Evolutionary conservation across 1,140 invertebrate genomes (phyloP).

Genomic region (Drosophila sp.): DNA sequence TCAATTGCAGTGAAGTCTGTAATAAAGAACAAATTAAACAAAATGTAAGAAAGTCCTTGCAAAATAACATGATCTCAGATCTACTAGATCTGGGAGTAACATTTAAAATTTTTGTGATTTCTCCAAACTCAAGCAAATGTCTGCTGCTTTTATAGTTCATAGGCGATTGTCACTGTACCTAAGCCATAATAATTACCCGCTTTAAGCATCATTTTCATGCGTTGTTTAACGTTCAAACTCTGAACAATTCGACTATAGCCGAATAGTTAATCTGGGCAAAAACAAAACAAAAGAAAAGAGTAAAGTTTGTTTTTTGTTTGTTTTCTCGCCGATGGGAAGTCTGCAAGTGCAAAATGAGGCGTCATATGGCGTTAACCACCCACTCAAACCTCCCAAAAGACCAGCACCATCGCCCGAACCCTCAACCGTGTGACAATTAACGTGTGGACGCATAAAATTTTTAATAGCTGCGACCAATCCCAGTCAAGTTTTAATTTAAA

Average conservation of each 20-base stretch:
- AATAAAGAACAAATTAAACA: not conserved
- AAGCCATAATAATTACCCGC: not conserved
- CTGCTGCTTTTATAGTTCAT: not conserved
- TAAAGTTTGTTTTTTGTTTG: not conserved
- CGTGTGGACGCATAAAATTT: constrained; percentile 60
- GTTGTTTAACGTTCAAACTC: constrained; percentile 18
- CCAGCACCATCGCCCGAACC: constrained; percentile 1
- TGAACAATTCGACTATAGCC: too few species aligned
- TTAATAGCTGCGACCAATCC: constrained; percentile 44
- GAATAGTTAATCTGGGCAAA: not conserved
- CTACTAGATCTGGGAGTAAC: not conserved
- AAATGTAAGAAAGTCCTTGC: not conserved
- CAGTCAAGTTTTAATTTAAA: constrained; percentile 41
- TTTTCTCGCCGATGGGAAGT: not conserved
- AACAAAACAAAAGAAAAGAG: not conserved
- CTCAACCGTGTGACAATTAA: constrained; percentile 58
- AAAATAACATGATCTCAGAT: not conserved
- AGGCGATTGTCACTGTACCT: not conserved
- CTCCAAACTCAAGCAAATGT: not conserved
- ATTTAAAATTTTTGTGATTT: not conserved
- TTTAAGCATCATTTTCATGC: constrained; percentile 17
- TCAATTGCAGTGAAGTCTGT: not conserved
- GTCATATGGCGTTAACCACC: constrained; percentile 40
- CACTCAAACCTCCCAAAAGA: not conserved
- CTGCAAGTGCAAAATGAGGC: not conserved